These are phyloP conservation scores for Capitulum mitella DNA, from an alignment of 2,888 invertebrate genomes.

Conservation along the genomic window DNA sequence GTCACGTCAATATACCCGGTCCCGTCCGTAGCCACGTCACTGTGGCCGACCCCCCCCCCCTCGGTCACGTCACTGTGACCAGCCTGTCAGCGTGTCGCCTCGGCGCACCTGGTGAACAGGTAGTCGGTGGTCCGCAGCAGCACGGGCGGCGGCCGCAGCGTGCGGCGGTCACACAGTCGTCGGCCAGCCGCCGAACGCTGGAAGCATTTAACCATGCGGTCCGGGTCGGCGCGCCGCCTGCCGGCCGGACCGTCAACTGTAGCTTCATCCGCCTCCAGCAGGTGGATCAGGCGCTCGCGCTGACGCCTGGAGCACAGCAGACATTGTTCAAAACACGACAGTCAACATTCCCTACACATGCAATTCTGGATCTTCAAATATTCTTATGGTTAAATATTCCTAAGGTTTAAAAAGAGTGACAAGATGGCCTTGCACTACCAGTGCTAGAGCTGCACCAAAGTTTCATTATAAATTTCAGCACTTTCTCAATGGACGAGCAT, in stretches of 20 bases:
- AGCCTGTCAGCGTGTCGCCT: too few relatives aligned
- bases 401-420: not conserved
- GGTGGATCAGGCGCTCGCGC: slow-evolving; percentile 1
- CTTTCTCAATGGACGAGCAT: too few relatives aligned
- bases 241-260: not conserved
- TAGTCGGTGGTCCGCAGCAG: slow-evolving; percentile 10
- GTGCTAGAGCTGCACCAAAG: too few relatives aligned
- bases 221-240: not conserved
- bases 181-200: not conserved
- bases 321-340: not conserved
- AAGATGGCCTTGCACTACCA: not conserved
- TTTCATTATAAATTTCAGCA: too few relatives aligned
- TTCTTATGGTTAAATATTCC: not conserved
- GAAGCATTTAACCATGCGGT: slow-evolving; percentile 20
- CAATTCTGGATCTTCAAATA: too few relatives aligned
- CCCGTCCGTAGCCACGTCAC: too few relatives aligned
- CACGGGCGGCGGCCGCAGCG: not conserved
- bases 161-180: not conserved
- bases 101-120: not conserved
- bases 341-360: not conserved
- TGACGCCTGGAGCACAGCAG: not conserved
- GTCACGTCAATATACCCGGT: too few relatives aligned
- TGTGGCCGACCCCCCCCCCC: too few relatives aligned
- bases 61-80: too few relatives aligned
- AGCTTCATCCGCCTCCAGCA: slow-evolving; percentile 21